Conservation (phyloP, 2,113 vertebrate species). For the pig (Sus scrofa) region T2T-Sscrofa CM000820.6:75535001-75535500, state of each 20-base stretch:
- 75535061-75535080: not conserved
- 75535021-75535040: not conserved
- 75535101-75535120: constrained; percentile 9
- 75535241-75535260: not conserved
- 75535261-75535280: constrained; percentile 8
- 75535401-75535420: not conserved
- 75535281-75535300: not conserved
- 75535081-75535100: not conserved
- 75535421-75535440: constrained; percentile 80
- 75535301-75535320: constrained; percentile 34
- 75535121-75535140: not conserved
- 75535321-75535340: constrained; percentile 31
- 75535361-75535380: not conserved
- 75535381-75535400: not conserved
- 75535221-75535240: not conserved
- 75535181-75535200: constrained; percentile 30
- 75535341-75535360: constrained; percentile 68
- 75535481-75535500: constrained; percentile 94
- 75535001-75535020: constrained; percentile 38
- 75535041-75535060: not conserved
- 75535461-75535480: constrained; percentile 93
- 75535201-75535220: constrained; percentile 34
- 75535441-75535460: constrained; percentile 97
- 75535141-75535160: not conserved
- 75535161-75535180: not conserved